phyloP scores from a whole-genome alignment of 2,888 invertebrate species.

The Anagyrus pseudococci region DNA sequence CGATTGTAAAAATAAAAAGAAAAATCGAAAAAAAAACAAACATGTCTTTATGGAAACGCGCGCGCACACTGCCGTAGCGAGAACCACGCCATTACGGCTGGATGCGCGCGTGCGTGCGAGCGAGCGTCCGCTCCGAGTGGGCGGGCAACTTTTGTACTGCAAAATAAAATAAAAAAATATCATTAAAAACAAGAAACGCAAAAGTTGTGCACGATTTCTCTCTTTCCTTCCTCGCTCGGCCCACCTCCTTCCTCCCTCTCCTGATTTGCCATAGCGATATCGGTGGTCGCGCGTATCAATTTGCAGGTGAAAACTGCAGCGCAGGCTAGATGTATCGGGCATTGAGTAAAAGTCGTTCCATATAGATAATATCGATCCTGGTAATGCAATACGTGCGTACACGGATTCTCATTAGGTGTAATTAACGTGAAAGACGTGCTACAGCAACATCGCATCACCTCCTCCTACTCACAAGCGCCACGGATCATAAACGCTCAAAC shows the following conservation, averaged over 20 bases:
- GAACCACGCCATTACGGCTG: not conserved
- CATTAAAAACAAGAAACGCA: not conserved
- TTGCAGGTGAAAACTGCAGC: slow-evolving; percentile 23
- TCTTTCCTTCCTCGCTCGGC: too few relatives aligned
- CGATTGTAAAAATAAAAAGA: too few relatives aligned
- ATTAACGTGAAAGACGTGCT: slow-evolving; percentile 8
- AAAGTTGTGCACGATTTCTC: slow-evolving; percentile 8
- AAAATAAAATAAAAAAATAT: slow-evolving; percentile 25
- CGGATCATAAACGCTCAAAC: slow-evolving; percentile 19
- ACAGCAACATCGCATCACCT: not conserved
- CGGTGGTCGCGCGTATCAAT: not conserved
- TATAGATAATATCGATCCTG: slow-evolving; percentile 16
- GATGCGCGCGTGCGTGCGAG: too few relatives aligned
- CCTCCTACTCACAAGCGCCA: too few relatives aligned
- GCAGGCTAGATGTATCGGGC: not conserved
- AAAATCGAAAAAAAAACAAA: too few relatives aligned
- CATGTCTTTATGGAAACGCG: not conserved
- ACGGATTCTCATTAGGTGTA: slow-evolving; percentile 7
- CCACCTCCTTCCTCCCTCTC: not conserved
- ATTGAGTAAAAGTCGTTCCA: slow-evolving; percentile 20
- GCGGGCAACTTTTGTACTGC: slow-evolving; percentile 29
- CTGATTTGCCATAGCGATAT: not conserved
- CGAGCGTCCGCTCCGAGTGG: not conserved
- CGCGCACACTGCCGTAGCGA: not conserved
- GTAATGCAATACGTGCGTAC: not conserved